Conservation (phyloP, 1,140 invertebrate species). For the Conus ventricosus region DNA sequence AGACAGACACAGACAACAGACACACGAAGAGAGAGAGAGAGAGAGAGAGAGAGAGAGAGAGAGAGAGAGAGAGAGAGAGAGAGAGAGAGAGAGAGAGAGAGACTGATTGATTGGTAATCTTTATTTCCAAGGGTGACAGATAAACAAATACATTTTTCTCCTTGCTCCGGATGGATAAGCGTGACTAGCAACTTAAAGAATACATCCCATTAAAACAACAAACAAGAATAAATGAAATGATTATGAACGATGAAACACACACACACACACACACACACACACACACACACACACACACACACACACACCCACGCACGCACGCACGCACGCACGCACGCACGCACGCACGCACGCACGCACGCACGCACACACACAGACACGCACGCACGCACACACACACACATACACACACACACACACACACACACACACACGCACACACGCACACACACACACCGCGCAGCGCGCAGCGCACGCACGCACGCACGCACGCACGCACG, state of each 20-base stretch:
- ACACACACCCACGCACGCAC: background rate
- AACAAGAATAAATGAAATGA: background rate
- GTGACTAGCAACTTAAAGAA: too few species aligned
- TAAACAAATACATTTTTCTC: background rate
- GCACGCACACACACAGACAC: too few species aligned
- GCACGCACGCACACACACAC: too few species aligned
- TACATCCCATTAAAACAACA: background rate
- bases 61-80: constrained; percentile 15
- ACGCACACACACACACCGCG: too few species aligned
- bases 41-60: constrained; percentile 4
- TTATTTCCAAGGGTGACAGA: background rate
- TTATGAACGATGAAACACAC: background rate
- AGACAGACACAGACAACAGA: background rate
- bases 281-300: constrained; percentile 15
- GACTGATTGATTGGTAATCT: background rate
- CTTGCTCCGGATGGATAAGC: background rate
- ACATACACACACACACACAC: too few species aligned
- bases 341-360: too few species aligned
- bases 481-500: too few species aligned
- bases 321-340: too few species aligned
- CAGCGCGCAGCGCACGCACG: too few species aligned
- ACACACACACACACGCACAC: too few species aligned
- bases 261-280: constrained; percentile 21
- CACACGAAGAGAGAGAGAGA: background rate
- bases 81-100: too few species aligned